Percentiles rank a stretch among this genome's conserved stretches.
Conservation (phyloP, 2,113 vertebrate species). For the Saguinus imperator region DNA sequence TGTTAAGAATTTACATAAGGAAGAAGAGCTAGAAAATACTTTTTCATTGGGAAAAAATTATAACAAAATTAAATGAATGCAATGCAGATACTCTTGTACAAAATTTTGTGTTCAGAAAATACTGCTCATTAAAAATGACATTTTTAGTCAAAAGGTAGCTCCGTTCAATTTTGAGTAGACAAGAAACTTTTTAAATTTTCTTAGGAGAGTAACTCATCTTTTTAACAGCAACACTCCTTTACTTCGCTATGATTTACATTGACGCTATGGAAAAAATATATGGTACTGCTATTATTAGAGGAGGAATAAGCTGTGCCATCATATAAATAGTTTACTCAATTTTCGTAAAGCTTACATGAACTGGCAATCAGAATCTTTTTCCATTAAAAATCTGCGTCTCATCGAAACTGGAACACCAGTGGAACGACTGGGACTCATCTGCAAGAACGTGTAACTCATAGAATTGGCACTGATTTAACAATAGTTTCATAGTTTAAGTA, state of each 20-base stretch:
- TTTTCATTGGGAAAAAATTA: neutral
- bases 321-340: constrained; percentile 38
- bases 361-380: constrained; percentile 23
- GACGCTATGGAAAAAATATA: neutral
- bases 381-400: neutral
- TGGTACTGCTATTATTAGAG: neutral
- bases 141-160: constrained; percentile 54
- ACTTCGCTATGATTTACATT: constrained; percentile 36
- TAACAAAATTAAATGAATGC: constrained; percentile 40
- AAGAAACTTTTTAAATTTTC: constrained; percentile 31
- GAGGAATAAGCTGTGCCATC: constrained; percentile 42
- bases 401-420: neutral
- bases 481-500: neutral
- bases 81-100: neutral
- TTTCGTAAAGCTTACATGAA: constrained; percentile 62
- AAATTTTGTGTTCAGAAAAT: constrained; percentile 39
- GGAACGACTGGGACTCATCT: neutral
- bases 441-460: constrained; percentile 3
- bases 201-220: constrained; percentile 53
- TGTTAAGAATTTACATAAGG: neutral
- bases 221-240: constrained; percentile 56
- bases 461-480: neutral
- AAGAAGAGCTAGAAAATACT: neutral
- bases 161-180: constrained; percentile 30
- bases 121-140: constrained; percentile 38